phyloP scores from a whole-genome alignment of 2,888 invertebrate genomes.

The Schizaphis graminum region DNA sequence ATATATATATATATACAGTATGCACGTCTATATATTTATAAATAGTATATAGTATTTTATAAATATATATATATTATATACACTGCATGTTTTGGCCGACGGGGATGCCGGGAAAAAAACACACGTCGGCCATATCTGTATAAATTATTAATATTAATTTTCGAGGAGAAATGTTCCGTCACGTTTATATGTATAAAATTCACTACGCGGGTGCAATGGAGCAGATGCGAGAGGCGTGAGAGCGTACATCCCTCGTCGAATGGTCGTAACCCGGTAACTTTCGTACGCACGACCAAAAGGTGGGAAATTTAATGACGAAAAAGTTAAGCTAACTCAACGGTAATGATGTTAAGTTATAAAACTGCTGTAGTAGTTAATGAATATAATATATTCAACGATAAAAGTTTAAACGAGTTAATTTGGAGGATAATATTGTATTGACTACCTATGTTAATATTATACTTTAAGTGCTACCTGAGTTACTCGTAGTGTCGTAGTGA shows the following conservation, averaged over 20 bases:
- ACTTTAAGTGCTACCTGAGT: neutral
- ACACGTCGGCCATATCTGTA: constrained; percentile 10
- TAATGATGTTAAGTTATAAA: neutral
- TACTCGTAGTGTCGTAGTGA: neutral
- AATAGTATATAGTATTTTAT: neutral
- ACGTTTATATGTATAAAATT: neutral
- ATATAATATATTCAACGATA: neutral
- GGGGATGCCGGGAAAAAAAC: constrained; percentile 1
- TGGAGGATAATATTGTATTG: neutral
- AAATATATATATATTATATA: neutral
- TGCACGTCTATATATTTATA: neutral
- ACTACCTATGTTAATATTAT: neutral
- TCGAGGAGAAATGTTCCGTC: neutral
- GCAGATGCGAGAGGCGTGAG: neutral
- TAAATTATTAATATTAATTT: constrained; percentile 59
- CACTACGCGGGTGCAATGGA: neutral
- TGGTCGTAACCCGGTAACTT: constrained; percentile 9
- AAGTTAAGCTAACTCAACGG: neutral
- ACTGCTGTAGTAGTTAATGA: neutral
- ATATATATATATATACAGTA: neutral
- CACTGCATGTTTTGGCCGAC: neutral
- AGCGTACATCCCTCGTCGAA: neutral
- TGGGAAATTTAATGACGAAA: neutral
- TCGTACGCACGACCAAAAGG: neutral
- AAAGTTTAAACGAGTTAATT: neutral